These are phyloP conservation scores for Lacerta bilineata DNA, from an alignment of 2,797 vertebrate genomes.

Conservation along the genomic window DNA sequence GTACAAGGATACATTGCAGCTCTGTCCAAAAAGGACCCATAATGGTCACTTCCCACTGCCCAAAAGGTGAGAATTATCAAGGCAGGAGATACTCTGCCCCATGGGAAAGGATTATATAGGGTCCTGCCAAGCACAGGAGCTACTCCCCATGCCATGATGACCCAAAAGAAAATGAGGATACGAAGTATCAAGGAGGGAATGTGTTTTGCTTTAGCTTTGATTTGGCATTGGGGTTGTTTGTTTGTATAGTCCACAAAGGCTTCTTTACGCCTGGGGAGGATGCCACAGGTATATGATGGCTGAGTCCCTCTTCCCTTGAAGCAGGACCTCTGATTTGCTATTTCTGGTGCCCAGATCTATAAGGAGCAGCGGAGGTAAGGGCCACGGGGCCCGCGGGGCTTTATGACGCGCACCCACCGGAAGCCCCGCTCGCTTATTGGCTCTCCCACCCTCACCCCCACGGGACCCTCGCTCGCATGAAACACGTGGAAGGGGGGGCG, in stretches of 20 bases:
- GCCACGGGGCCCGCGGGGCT: no score
- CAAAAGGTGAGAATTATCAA: neutral
- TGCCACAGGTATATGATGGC: no score
- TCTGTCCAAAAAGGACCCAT: neutral
- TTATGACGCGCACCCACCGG: no score
- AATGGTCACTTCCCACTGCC: neutral
- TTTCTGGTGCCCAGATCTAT: conserved; percentile 84
- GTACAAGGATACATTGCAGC: conserved; percentile 41
- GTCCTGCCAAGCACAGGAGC: neutral
- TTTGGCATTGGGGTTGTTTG: no score
- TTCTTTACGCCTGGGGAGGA: neutral
- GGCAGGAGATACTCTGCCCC: neutral
- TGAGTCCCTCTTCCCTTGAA: fast-evolving
- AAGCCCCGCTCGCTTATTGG: no score
- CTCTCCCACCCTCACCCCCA: no score
- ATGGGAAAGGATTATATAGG: neutral
- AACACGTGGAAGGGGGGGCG: no score
- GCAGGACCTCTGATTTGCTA: neutral
- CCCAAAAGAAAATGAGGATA: neutral
- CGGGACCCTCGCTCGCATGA: no score
- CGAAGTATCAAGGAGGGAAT: neutral
- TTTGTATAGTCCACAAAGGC: neutral
- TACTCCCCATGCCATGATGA: neutral
- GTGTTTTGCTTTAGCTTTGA: neutral
- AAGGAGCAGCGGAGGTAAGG: no score